These are phyloP conservation scores for Osmerus eperlanus DNA, from an alignment of 2,113 vertebrate genomes.

Conservation along the genomic window DNA sequence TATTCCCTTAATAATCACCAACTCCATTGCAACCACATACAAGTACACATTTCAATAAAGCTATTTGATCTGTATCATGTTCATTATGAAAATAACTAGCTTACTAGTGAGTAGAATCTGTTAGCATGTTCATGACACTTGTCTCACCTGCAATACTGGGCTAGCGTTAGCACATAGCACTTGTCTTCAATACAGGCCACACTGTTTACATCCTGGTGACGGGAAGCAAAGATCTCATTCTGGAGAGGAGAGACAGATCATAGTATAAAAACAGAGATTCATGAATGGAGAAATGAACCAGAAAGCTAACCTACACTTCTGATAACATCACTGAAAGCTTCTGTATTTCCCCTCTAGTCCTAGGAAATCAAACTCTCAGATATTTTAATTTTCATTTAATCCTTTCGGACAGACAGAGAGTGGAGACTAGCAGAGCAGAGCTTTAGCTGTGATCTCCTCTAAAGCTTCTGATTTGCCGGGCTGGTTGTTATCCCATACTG, in stretches of 20 bases:
- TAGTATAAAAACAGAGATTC: no score
- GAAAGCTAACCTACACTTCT: neutral
- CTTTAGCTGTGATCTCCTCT: constrained; percentile 13
- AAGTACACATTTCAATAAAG: no score
- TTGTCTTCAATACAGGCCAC: constrained; percentile 99
- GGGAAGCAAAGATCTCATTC: constrained; percentile 97
- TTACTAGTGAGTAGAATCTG: neutral
- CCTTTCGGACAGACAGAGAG: neutral
- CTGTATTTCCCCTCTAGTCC: neutral
- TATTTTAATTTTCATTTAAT: neutral
- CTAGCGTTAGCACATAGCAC: constrained; percentile 96
- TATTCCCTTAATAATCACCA: neutral
- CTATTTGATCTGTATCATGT: no score
- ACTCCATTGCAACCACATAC: no score
- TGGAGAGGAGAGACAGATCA: constrained; percentile 51
- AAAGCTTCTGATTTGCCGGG: constrained; percentile 19
- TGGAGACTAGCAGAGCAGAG: neutral
- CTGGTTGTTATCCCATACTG: constrained; percentile 42
- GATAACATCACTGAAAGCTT: constrained; percentile 8
- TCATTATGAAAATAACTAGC: neutral
- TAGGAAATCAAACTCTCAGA: neutral
- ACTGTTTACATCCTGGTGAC: constrained; percentile 97
- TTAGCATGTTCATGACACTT: neutral
- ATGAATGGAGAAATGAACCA: no score
- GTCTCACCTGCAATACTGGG: constrained; percentile 98